Base-by-base conservation (phyloP, 2,888 invertebrate species). In the Loripinus fragilis region DNA sequence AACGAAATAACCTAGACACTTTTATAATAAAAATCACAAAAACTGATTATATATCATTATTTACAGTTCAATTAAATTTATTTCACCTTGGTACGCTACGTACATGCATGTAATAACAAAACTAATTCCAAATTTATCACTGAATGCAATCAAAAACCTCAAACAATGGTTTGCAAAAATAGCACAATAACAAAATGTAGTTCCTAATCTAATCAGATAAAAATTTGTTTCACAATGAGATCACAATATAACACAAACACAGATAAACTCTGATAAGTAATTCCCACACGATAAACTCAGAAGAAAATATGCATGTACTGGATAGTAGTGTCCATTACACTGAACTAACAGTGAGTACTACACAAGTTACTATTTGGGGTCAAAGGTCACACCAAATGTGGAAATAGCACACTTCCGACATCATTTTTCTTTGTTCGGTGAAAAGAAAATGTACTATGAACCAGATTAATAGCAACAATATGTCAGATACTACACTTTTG, bases 241-340 rank as follows among this genome's bases (percentile, higher is more conserved):
- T 10, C 60, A 60, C 52, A 52, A 10, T n/a, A n/a, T n/a, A n/a
- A n/a, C n/a, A n/a, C 15, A 60, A 60, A 33, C 33, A 33, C 23
- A 60, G 60, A 60, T 33, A 60, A 60, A 60, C 20, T 33, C 60
- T 60, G 60, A 60, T 60, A 30, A 60, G 33, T 33, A 17, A 60
- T 33, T 12, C 28, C 25, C 28, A 33, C n/a, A 60, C 8, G 5
- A 38, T 38, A 38, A 38, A 38, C 12, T 38, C n/a, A n/a, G n/a
- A n/a, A n/a, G n/a, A n/a, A n/a, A n/a, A n/a, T n/a, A n/a, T n/a
- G n/a, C n/a, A n/a, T n/a, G n/a, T n/a, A n/a, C n/a, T n/a, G n/a
- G n/a, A n/a, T n/a, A n/a, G 12, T 12, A 38, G 38, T 38, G 38
- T 38, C 5, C 38, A 38, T 38, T 38, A 38, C 38, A 38, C 38